A percentile compares a stretch with the other conserved stretches of the same genome.
These are phyloP conservation scores for Apistogramma diplotaenia DNA, from an alignment of 2,113 vertebrate genomes.

Conservation along the genomic window DNA sequence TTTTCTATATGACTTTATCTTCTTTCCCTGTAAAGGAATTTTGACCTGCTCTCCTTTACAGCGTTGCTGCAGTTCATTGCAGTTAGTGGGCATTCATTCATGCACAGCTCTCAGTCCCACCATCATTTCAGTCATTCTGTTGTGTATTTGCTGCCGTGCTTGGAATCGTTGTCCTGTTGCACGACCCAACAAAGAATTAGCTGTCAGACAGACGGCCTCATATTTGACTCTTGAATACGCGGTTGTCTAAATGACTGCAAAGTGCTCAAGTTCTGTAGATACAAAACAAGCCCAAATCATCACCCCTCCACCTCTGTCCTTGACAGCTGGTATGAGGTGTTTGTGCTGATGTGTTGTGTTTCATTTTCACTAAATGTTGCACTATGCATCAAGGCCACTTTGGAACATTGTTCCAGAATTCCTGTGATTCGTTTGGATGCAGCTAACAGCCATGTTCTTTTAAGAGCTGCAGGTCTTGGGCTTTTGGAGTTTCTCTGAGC, in stretches of 20 bases:
- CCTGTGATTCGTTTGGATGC: not conserved
- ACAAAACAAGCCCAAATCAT: not conserved
- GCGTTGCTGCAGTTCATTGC: not conserved
- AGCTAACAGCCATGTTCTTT: not conserved
- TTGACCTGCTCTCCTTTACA: not conserved
- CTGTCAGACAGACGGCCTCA: not conserved
- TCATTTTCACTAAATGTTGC: not conserved
- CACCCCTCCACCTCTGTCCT: not conserved
- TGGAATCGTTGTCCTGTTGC: not conserved
- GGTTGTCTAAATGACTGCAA: not conserved
- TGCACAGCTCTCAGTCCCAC: not conserved
- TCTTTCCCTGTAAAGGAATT: not conserved
- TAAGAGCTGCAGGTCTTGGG: not conserved
- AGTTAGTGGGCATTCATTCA: not conserved
- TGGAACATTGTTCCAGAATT: too few species aligned
- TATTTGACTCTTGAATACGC: too few species aligned
- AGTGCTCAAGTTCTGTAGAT: not conserved
- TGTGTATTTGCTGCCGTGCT: accelerated
- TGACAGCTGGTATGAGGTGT: not conserved
- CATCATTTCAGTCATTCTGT: not conserved
- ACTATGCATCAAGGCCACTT: not conserved
- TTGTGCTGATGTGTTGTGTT: not conserved
- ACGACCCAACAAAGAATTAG: not conserved
- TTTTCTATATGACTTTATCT: not conserved
- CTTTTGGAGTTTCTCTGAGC: not conserved